phyloP scores from a whole-genome alignment of 2,113 vertebrate genomes.

The Romanogobio albipinnatus region DNA sequence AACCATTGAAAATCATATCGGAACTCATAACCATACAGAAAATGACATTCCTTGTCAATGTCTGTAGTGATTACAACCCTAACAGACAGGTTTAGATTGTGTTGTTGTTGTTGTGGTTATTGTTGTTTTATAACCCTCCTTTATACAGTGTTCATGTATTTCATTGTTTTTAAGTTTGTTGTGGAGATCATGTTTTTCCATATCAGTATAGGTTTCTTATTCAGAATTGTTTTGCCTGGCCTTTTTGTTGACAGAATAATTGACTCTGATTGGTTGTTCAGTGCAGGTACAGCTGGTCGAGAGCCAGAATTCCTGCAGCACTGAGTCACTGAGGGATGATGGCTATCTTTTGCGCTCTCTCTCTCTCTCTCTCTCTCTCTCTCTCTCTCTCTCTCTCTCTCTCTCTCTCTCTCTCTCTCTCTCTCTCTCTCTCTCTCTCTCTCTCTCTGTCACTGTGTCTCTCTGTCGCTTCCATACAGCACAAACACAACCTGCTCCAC shows the following conservation, averaged over 20 bases:
- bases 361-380: conserved; percentile 52
- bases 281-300: conserved; percentile 70
- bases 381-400: conserved; percentile 30
- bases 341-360: too few species aligned
- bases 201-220: background rate
- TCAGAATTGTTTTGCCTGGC: conserved; percentile 10
- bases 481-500: conserved; percentile 57
- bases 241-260: conserved; percentile 39
- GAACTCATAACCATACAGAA: background rate
- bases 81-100: background rate
- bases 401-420: conserved; percentile 31
- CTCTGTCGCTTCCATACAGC: conserved; percentile 44
- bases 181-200: background rate
- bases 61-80: background rate
- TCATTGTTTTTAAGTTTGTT: background rate
- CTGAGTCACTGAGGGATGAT: conserved; percentile 73
- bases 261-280: conserved; percentile 53
- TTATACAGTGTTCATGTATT: background rate
- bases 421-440: conserved; percentile 23
- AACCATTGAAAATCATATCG: background rate
- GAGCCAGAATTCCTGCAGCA: conserved; percentile 71
- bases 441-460: conserved; percentile 29
- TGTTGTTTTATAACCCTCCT: too few species aligned
- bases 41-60: background rate
- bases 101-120: too few species aligned